Base-by-base conservation (phyloP, 2,888 invertebrate genomes). In the Tenodera sinensis region DNA sequence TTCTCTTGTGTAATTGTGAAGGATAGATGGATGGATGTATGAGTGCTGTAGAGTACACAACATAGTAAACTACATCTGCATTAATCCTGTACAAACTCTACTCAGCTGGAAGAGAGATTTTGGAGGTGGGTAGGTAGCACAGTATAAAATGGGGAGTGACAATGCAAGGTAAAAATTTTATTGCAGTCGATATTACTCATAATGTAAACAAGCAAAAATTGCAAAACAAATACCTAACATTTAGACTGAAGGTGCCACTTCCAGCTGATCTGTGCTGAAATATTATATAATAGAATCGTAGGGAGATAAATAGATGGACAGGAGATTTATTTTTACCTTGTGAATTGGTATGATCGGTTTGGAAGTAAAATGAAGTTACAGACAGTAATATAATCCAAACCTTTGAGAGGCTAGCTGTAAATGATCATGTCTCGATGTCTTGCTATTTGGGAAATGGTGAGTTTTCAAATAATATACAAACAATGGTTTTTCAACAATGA, bases 231-330 rank as follows among this genome's bases (percentile, higher is more conserved):
- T 27, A 87, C 34, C 28, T 54, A 88, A n/a, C 28, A 71, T 34
- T 87, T 89, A 90, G 90, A 90, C 90, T 90, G 90, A 90, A 88
- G 89, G 89, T 89, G 85, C 90, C 90, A 87, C 89, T 90, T 89
- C 89, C 89, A 89, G 89, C 89, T 71, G 82, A 88, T 83, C 54
- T 71, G 28, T 85, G 90, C 90, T 87, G 90, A 90, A 86, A 88
- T 83, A 71, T 88, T 90, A 89, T 71, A 85, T 90, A 89, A 89
- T 89, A 89, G 89, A 86, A 88, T 85, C 34, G 88, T 89, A 89
- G 85, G 47, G 85, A 47, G 15, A 42, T 83, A 89, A 84, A 89
- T 81, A 81, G 84, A 84, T 28, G 82, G 83, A 87, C 54, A 71
- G 87, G 83, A 89, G 89, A 90, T 90, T 90, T 89, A 90, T 89